phyloP scores from a whole-genome alignment of 2,113 vertebrate species.

The Rhizomys pruinosus region DNA sequence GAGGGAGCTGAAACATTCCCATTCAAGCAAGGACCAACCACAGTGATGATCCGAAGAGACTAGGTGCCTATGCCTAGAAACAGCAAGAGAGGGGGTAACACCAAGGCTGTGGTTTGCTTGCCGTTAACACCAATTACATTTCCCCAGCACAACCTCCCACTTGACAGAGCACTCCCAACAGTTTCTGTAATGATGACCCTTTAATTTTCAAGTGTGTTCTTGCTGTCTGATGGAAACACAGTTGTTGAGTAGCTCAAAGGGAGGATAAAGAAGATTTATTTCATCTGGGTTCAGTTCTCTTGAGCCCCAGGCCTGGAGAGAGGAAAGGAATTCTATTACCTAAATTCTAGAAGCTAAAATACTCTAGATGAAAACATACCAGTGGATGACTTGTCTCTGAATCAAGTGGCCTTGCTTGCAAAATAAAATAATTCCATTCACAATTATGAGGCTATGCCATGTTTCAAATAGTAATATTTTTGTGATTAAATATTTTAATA shows the following conservation, averaged over 20 bases:
- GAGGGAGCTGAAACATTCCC: background rate
- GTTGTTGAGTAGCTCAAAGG: constrained; percentile 55
- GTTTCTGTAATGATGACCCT: background rate
- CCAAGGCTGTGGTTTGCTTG: background rate
- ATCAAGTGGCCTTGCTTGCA: constrained; percentile 30
- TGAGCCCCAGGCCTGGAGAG: background rate
- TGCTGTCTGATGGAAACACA: constrained; percentile 14
- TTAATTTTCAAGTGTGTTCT: constrained; percentile 55
- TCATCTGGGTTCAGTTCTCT: constrained; percentile 49
- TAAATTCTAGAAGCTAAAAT: constrained; percentile 57
- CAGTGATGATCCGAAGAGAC: background rate
- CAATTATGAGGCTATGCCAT: background rate
- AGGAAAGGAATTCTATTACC: constrained; percentile 53
- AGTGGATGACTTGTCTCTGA: background rate
- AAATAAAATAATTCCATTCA: constrained; percentile 43
- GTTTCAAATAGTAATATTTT: constrained; percentile 53
- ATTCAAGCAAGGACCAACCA: background rate
- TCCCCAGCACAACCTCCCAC: background rate
- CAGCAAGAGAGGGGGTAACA: background rate
- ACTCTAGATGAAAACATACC: background rate
- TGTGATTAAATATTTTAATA: constrained; percentile 37
- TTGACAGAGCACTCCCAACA: background rate
- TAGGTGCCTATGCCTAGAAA: background rate
- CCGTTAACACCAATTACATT: constrained; percentile 12
- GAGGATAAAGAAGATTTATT: constrained; percentile 58